phyloP scores from a whole-genome alignment of 2,797 vertebrate species.

The Mionectes olivaceus region DNA sequence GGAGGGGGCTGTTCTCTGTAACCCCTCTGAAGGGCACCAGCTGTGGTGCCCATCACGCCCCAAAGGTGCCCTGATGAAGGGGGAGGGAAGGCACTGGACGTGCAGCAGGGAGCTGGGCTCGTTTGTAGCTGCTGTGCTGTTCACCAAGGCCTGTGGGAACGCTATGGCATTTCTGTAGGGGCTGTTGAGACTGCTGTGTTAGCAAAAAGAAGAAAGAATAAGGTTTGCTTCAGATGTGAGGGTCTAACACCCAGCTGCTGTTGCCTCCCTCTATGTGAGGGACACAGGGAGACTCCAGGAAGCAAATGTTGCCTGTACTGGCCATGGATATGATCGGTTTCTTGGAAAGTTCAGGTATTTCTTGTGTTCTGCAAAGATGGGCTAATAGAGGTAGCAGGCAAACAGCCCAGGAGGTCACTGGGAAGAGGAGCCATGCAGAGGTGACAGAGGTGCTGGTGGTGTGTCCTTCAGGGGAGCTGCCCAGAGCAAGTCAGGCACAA shows the following conservation, averaged over 20 bases:
- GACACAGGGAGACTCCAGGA: background rate
- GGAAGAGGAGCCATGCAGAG: rapidly evolving
- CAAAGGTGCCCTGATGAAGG: background rate
- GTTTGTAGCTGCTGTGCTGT: background rate
- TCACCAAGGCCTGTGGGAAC: background rate
- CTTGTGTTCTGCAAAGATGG: background rate
- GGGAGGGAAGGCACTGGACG: rapidly evolving
- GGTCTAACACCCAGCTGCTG: background rate
- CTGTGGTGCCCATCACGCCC: background rate
- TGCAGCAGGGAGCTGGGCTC: background rate
- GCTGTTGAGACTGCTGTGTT: no score
- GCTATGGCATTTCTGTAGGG: background rate
- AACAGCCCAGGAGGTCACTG: background rate
- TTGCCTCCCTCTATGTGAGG: background rate
- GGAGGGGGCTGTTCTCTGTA: background rate
- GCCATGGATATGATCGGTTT: background rate
- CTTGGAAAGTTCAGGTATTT: background rate
- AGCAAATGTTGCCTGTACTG: background rate
- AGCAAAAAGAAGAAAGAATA: background rate
- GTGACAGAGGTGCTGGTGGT: background rate
- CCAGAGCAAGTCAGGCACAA: background rate
- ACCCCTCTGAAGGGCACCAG: background rate
- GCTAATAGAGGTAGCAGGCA: background rate
- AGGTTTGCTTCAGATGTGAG: background rate
- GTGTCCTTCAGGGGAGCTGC: background rate